Percentiles rank a stretch among this genome's conserved stretches.
Conservation (phyloP, 2,797 vertebrate species). For the Megaceryle alcyon region DNA sequence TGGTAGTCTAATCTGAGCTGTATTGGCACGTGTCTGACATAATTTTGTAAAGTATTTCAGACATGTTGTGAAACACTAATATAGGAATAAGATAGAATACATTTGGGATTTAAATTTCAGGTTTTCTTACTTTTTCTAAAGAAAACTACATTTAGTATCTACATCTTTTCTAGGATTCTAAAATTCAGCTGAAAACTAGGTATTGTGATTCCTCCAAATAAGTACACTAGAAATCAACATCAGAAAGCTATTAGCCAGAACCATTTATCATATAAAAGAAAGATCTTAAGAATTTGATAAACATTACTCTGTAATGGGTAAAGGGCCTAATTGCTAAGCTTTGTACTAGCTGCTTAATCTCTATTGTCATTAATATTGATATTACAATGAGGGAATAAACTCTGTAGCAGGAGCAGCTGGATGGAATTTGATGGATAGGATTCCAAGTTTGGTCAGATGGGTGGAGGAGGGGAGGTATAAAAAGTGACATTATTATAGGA, state of each 20-base stretch:
- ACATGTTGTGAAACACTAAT: background rate
- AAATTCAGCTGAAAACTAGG: background rate
- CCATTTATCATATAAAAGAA: background rate
- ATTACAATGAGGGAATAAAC: background rate
- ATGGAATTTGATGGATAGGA: background rate
- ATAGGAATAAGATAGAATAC: background rate
- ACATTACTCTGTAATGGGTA: background rate
- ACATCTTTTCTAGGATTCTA: background rate
- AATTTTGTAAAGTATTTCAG: background rate
- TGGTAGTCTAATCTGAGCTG: background rate
- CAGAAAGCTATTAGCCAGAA: background rate
- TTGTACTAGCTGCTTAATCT: background rate
- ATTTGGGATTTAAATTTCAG: background rate
- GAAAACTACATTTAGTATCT: background rate
- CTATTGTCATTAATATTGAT: background rate
- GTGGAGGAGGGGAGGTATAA: background rate
- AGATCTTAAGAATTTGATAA: background rate
- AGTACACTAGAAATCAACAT: background rate
- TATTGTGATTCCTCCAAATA: background rate
- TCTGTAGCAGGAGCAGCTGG: background rate
- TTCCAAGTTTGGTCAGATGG: background rate
- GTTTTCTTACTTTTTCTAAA: background rate
- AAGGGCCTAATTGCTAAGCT: background rate
- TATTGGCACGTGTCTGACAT: background rate
- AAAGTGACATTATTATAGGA: background rate